Percentiles rank a stretch among this genome's conserved stretches.
Conservation (phyloP, 2,797 vertebrate species). For the Mormyrus hasselquistii region DNA sequence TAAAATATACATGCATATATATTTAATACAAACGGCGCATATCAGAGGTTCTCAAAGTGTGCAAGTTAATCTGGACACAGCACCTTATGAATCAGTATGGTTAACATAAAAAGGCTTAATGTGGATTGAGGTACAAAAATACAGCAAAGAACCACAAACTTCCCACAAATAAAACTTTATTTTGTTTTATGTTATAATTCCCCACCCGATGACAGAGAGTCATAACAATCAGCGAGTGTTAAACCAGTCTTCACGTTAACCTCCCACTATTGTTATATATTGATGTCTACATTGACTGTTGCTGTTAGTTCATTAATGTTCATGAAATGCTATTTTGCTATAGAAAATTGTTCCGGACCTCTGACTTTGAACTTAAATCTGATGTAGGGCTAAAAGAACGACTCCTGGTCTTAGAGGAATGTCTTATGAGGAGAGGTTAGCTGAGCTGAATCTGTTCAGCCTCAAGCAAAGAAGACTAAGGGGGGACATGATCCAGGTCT, state of each 20-base stretch:
- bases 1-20: not conserved
- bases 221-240: not conserved
- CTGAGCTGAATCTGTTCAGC: too few relatives aligned
- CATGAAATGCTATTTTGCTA: not conserved
- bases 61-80: too few relatives aligned
- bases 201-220: not conserved
- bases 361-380: not conserved
- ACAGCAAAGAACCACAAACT: not conserved
- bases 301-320: not conserved
- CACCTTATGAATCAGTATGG: not conserved
- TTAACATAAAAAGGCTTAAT: not conserved
- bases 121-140: not conserved
- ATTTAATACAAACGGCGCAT: not conserved
- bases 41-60: not conserved
- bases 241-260: not conserved
- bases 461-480: too few relatives aligned
- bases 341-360: not conserved
- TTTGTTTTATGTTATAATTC: not conserved
- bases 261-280: not conserved
- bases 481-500: too few relatives aligned
- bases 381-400: too few relatives aligned
- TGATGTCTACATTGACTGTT: not conserved
- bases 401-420: too few relatives aligned
- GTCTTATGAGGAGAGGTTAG: too few relatives aligned
- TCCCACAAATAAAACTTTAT: not conserved